Conservation (phyloP, 2,888 invertebrate genomes). For the Lysandra coridon region DNA sequence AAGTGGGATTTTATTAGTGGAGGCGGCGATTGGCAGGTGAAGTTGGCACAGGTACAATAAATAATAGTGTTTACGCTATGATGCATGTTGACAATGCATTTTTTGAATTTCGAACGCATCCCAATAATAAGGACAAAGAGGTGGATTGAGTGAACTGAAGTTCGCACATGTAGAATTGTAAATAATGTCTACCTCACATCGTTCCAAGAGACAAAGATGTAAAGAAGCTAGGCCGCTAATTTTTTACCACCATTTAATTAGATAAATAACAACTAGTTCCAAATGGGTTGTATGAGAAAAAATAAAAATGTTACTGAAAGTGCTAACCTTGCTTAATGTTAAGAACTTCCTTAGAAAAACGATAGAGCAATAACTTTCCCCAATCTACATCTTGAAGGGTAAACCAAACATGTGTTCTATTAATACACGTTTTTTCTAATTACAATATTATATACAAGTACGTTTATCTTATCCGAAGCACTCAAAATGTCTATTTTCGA, state of each 20-base stretch:
- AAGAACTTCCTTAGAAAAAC: not conserved
- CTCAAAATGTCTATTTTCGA: conserved; percentile 75
- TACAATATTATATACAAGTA: not conserved
- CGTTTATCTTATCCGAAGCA: conserved; percentile 74
- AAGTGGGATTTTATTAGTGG: conserved; percentile 45
- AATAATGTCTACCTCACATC: too few species aligned
- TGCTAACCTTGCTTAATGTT: not conserved
- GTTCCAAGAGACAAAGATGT: too few species aligned
- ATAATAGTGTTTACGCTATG: conserved; percentile 40
- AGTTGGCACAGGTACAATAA: conserved; percentile 60
- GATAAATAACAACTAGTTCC: too few species aligned
- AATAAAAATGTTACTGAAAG: too few species aligned
- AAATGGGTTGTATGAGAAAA: too few species aligned
- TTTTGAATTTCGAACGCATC: conserved; percentile 24
- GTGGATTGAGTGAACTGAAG: not conserved
- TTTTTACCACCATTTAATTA: too few species aligned
- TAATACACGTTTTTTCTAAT: conserved; percentile 21
- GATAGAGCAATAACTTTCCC: not conserved
- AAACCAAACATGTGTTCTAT: conserved; percentile 22
- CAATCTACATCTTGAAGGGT: not conserved
- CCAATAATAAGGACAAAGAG: not conserved
- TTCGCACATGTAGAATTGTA: not conserved
- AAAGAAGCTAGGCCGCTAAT: too few species aligned
- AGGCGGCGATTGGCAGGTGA: conserved; percentile 57
- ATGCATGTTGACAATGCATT: conserved; percentile 38